Conservation (phyloP, 2,113 vertebrate species). For the Stercorarius parasiticus region DNA sequence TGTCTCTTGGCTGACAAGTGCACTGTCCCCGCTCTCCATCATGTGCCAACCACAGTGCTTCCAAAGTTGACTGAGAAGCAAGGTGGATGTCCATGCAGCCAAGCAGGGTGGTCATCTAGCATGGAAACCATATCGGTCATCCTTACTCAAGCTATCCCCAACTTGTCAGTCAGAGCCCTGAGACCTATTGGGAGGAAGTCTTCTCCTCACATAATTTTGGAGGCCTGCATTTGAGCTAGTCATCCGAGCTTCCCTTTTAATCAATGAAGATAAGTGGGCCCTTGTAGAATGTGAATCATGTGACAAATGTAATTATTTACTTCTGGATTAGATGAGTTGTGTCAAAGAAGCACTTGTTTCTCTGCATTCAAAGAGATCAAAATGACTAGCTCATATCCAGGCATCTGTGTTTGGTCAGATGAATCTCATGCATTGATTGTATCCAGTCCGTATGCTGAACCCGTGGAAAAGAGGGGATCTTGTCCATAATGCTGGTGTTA, state of each 20-base stretch:
- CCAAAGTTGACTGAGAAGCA: not conserved
- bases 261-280: not conserved
- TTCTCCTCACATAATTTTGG: not conserved
- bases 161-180: not conserved
- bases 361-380: not conserved
- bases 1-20: not conserved
- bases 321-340: not conserved
- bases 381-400: not conserved
- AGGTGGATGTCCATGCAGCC: not conserved
- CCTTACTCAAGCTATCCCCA: not conserved
- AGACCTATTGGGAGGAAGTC: not conserved
- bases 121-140: not conserved
- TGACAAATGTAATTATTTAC: not conserved
- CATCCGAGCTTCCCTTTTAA: not conserved
- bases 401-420: not conserved
- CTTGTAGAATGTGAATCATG: not conserved
- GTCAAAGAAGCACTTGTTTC: not conserved
- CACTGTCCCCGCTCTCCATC: not conserved
- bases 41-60: not conserved
- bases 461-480: not conserved
- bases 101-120: not conserved
- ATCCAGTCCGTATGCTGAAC: not conserved
- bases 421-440: not conserved
- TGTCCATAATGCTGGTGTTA: not conserved
- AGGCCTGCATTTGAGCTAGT: not conserved